These are phyloP conservation scores for Pediacus dermestoides DNA, from an alignment of 2,888 invertebrate genomes.

Conservation along the genomic window DNA sequence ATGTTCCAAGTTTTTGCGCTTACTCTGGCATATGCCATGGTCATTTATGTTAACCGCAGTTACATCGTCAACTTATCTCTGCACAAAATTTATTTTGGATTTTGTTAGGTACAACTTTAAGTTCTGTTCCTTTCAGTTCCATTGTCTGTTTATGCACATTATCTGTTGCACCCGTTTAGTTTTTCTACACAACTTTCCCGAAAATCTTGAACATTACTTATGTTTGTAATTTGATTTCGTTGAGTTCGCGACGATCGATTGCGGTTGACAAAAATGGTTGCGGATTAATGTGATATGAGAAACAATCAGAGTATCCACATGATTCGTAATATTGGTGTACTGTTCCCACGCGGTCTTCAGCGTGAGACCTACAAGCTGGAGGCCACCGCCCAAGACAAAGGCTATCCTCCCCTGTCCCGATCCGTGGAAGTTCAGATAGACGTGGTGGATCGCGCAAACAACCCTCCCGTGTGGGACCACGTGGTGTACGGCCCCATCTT, in stretches of 20 bases:
- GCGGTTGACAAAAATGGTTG: too few species aligned
- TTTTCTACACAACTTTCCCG: too few species aligned
- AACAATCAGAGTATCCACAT: constrained; percentile 18
- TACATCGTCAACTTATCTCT: too few species aligned
- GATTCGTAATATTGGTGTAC: constrained; percentile 26
- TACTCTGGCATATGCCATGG: constrained; percentile 3
- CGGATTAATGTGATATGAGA: too few species aligned
- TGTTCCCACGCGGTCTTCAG: constrained; percentile 50
- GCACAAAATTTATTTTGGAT: too few species aligned
- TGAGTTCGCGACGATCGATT: too few species aligned
- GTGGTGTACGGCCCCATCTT: constrained; percentile 94
- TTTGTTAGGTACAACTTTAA: too few species aligned
- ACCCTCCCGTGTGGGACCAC: constrained; percentile 96
- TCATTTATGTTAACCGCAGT: constrained; percentile 9
- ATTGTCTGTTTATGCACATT: too few species aligned
- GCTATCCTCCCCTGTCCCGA: constrained; percentile 90
- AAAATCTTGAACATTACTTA: too few species aligned
- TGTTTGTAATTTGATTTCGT: too few species aligned
- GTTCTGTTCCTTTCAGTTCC: too few species aligned
- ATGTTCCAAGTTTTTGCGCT: constrained; percentile 18
- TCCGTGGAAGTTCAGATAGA: constrained; percentile 98
- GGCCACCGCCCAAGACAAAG: constrained; percentile 98
- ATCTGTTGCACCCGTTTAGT: too few species aligned
- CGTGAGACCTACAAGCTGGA: constrained; percentile 97
- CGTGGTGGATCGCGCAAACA: constrained; percentile 97